Evolutionary conservation across 2,888 invertebrate species (phyloP).

Genomic region (Ecliptopera silaceata): DNA sequence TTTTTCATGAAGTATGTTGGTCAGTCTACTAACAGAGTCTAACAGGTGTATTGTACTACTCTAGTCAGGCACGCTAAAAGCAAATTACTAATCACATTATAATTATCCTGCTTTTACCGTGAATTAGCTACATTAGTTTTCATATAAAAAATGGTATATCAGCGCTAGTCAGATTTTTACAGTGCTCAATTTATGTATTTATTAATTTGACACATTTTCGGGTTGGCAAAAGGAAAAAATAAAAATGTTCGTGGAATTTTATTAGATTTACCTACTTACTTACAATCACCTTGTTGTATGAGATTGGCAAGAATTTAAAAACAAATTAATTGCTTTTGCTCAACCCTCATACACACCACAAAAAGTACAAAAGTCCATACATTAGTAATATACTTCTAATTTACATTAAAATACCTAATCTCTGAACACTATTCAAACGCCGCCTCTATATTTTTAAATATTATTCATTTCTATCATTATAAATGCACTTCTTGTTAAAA

Average conservation of each 20-base stretch:
- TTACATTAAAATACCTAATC: constrained; percentile 54
- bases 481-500: constrained; percentile 80
- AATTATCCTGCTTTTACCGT: constrained; percentile 31
- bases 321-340: constrained; percentile 44
- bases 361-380: constrained; percentile 77
- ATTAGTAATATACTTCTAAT: constrained; percentile 61
- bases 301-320: constrained; percentile 39
- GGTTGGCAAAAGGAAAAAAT: constrained; percentile 50
- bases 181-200: constrained; percentile 40
- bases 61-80: constrained; percentile 35
- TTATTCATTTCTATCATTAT: constrained; percentile 73
- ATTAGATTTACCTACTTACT: not conserved
- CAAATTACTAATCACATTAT: constrained; percentile 35
- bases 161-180: constrained; percentile 20
- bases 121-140: constrained; percentile 21
- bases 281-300: constrained; percentile 24
- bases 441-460: constrained; percentile 64
- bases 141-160: constrained; percentile 27
- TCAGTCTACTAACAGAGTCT: constrained; percentile 17
- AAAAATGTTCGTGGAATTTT: constrained; percentile 20
- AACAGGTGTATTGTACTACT: constrained; percentile 21
- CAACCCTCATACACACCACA: constrained; percentile 74
- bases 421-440: constrained; percentile 74
- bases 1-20: not conserved
- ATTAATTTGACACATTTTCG: constrained; percentile 64